A percentile compares a stretch with the other conserved stretches of the same genome.
phyloP scores from a whole-genome alignment of 2,888 invertebrate genomes.

The Agonopterix subpropinquella region DNA sequence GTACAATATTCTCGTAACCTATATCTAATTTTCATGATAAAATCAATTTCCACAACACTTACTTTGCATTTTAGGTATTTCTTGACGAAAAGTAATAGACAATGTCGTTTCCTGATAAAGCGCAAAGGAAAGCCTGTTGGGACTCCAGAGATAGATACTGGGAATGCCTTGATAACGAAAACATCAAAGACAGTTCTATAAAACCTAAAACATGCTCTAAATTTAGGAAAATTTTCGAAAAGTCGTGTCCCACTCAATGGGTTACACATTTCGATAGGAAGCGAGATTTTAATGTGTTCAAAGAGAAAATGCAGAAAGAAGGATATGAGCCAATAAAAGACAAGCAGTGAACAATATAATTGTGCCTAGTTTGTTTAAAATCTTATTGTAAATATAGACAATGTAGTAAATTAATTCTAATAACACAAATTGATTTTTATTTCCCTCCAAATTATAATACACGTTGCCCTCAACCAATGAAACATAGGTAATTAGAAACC shows the following conservation, averaged over 20 bases:
- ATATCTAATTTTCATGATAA: too few species aligned
- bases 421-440: slow-evolving; percentile 41
- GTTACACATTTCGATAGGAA: slow-evolving; percentile 96
- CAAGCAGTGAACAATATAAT: slow-evolving; percentile 34
- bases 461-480: too few species aligned
- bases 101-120: slow-evolving; percentile 90
- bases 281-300: slow-evolving; percentile 90
- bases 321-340: slow-evolving; percentile 88
- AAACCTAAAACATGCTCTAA: slow-evolving; percentile 78
- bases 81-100: slow-evolving; percentile 21
- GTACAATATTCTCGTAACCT: too few species aligned
- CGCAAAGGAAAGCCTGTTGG: slow-evolving; percentile 90
- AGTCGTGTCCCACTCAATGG: slow-evolving; percentile 89
- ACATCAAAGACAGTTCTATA: slow-evolving; percentile 75
- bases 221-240: slow-evolving; percentile 84
- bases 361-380: slow-evolving; percentile 13
- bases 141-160: slow-evolving; percentile 89
- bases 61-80: slow-evolving; percentile 54
- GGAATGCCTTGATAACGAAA: slow-evolving; percentile 87
- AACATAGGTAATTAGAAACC: too few species aligned
- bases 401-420: slow-evolving; percentile 24
- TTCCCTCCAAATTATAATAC: slow-evolving; percentile 16
- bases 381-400: slow-evolving; percentile 40
- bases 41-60: too few species aligned
- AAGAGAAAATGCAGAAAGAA: slow-evolving; percentile 89